Evolutionary conservation across 2,888 invertebrate genomes (phyloP).

Genomic region (Cosmorhoe ocellata): DNA sequence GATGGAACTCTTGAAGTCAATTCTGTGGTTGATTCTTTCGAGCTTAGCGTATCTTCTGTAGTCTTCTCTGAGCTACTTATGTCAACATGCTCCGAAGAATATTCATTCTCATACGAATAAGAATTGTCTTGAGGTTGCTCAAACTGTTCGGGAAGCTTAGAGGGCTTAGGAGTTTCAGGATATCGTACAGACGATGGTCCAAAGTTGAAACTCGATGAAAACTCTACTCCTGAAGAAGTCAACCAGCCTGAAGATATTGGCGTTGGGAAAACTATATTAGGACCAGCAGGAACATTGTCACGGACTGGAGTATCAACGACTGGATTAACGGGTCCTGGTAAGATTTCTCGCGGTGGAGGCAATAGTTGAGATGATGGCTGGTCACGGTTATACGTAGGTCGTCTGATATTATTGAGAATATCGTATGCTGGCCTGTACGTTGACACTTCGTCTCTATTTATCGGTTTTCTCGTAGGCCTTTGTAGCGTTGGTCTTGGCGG

Average conservation of each 20-base stretch:
- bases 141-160: slow-evolving; percentile 41
- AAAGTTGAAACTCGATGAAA: slow-evolving; percentile 70
- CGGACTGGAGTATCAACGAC: slow-evolving; percentile 45
- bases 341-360: slow-evolving; percentile 63
- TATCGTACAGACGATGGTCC: slow-evolving; percentile 62
- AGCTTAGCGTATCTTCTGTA: slow-evolving; percentile 40
- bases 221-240: slow-evolving; percentile 70
- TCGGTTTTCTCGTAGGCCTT: slow-evolving; percentile 61
- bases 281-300: slow-evolving; percentile 38
- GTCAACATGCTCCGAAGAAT: slow-evolving; percentile 53
- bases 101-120: slow-evolving; percentile 56
- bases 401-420: slow-evolving; percentile 61
- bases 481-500: slow-evolving; percentile 57
- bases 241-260: slow-evolving; percentile 72
- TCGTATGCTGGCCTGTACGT: slow-evolving; percentile 70
- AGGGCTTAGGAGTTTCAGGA: slow-evolving; percentile 48
- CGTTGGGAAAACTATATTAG: slow-evolving; percentile 70
- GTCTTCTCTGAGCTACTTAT: slow-evolving; percentile 49
- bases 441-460: slow-evolving; percentile 64
- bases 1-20: slow-evolving; percentile 36
- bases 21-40: slow-evolving; percentile 47
- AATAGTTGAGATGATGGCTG: slow-evolving; percentile 69
- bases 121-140: slow-evolving; percentile 51
- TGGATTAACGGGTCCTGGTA: slow-evolving; percentile 46
- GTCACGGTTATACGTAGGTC: slow-evolving; percentile 60